A percentile compares a stretch with the other conserved stretches of the same genome.
phyloP scores from a whole-genome alignment of 2,888 invertebrate genomes.

The Microdon myrmicae region DNA sequence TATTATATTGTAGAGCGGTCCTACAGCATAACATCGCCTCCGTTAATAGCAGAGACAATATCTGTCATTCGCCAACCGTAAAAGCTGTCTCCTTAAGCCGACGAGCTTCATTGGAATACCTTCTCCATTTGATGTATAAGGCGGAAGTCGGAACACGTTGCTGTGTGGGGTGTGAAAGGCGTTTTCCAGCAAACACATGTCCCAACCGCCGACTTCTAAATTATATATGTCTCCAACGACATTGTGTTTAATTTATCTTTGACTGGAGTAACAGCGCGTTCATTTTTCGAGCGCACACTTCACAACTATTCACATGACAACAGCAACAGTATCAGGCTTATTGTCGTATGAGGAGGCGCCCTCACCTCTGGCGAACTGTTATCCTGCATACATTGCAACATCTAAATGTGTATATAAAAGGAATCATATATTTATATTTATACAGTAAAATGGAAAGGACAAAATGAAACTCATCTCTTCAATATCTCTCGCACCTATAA shows the following conservation, averaged over 20 bases:
- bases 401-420: slow-evolving; percentile 22
- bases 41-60: too few species aligned
- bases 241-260: slow-evolving; percentile 40
- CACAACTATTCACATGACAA: slow-evolving; percentile 31
- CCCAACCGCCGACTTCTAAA: slow-evolving; percentile 45
- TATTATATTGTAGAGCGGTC: too few species aligned
- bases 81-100: too few species aligned
- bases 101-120: too few species aligned
- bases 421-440: slow-evolving; percentile 8
- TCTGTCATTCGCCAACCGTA: too few species aligned
- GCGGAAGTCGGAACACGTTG: too few species aligned
- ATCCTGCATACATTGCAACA: neutral
- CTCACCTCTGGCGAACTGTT: neutral
- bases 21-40: too few species aligned
- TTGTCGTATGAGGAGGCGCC: neutral
- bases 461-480: slow-evolving; percentile 47
- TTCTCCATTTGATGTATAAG: too few species aligned
- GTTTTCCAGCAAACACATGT: slow-evolving; percentile 49
- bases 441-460: too few species aligned
- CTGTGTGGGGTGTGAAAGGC: too few species aligned
- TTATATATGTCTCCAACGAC: slow-evolving; percentile 30
- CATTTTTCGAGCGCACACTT: slow-evolving; percentile 30
- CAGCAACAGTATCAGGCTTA: neutral
- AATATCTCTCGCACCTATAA: slow-evolving; percentile 52
- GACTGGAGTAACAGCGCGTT: slow-evolving; percentile 28